Conservation (phyloP, 2,888 invertebrate species). For the Anoncus sp. region DNA sequence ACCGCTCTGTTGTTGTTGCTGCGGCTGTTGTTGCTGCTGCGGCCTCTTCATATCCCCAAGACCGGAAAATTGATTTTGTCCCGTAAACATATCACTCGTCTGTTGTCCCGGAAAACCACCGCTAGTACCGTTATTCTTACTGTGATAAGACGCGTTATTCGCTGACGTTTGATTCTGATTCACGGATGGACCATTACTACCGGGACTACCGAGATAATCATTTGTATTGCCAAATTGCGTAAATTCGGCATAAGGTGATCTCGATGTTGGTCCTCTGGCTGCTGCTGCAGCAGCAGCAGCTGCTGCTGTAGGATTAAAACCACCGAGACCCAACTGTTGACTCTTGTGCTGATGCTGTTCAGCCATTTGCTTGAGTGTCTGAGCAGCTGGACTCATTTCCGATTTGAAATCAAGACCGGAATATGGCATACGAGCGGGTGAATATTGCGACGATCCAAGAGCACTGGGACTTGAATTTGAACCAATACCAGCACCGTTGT, state of each 20-base stretch:
- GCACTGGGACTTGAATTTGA: conserved; percentile 80
- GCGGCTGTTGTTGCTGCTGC: no score
- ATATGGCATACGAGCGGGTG: conserved; percentile 83
- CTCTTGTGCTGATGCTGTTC: conserved; percentile 97
- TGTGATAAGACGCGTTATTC: conserved; percentile 75
- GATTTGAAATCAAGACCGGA: conserved; percentile 84
- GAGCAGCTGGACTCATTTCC: conserved; percentile 96
- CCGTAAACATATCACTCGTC: conserved; percentile 76
- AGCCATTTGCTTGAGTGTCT: conserved; percentile 98
- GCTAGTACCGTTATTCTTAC: conserved; percentile 71
- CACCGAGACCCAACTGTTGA: conserved; percentile 86
- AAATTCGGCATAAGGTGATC: conserved; percentile 87
- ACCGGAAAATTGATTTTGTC: conserved; percentile 76
- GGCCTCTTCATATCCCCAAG: conserved; percentile 83
- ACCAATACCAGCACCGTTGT: conserved; percentile 68
- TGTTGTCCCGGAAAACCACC: conserved; percentile 64
- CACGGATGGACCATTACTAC: conserved; percentile 75
- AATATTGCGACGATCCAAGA: conserved; percentile 84
- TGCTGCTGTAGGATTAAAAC: conserved; percentile 82
- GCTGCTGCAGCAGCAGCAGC: conserved; percentile 80
- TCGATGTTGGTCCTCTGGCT: conserved; percentile 82
- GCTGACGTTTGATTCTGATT: conserved; percentile 75
- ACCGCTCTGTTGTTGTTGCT: no score
- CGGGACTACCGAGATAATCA: conserved; percentile 84
- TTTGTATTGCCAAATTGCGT: conserved; percentile 84